Conservation (phyloP, 2,888 invertebrate species). For the Parnassius mnemosyne region DNA sequence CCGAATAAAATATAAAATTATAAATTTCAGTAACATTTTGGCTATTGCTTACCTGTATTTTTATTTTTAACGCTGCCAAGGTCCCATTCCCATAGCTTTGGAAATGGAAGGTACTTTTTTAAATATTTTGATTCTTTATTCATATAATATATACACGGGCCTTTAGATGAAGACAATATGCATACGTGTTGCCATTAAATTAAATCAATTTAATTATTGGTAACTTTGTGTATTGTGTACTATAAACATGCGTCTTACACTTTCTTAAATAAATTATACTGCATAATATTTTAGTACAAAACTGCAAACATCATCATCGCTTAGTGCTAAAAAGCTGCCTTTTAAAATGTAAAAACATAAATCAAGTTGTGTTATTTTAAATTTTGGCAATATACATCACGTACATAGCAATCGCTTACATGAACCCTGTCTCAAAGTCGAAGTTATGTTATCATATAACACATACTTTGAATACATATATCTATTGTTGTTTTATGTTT, state of each 20-base stretch:
- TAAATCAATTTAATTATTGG: neutral
- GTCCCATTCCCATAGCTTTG: conserved; percentile 80
- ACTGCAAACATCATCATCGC: no score
- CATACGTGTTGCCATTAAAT: conserved; percentile 9
- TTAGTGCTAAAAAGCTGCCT: no score
- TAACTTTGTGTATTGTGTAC: neutral
- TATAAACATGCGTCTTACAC: no score
- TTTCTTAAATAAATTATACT: no score
- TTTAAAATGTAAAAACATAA: no score
- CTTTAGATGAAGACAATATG: neutral
- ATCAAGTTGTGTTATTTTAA: neutral
- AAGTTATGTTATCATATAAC: no score
- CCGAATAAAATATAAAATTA: conserved; percentile 3
- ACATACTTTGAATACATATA: no score
- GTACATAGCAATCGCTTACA: neutral
- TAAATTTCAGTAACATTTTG: conserved; percentile 3
- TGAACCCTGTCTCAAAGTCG: neutral
- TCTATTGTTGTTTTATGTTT: no score
- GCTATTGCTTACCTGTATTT: conserved; percentile 63
- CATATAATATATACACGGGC: neutral
- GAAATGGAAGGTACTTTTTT: conserved; percentile 76
- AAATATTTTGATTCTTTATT: conserved; percentile 30
- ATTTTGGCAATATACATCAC: neutral
- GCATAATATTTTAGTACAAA: no score
- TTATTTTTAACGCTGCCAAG: conserved; percentile 75